A percentile compares a stretch with the other conserved stretches of the same genome.
These are phyloP conservation scores for Protobothrops flavoviridis DNA, from an alignment of 2,113 vertebrate genomes.

Conservation along the genomic window DNA sequence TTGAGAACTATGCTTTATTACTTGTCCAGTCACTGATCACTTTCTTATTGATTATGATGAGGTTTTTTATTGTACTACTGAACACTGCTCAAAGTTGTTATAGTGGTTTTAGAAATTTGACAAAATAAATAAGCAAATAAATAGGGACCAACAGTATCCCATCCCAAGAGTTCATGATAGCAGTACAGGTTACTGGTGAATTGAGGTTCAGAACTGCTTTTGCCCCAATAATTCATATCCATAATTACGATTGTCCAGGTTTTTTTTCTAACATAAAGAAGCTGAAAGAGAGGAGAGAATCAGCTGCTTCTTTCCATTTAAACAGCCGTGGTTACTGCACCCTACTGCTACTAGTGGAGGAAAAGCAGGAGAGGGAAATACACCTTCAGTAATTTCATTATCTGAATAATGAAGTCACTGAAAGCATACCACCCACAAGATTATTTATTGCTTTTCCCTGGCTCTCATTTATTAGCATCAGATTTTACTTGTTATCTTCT, in stretches of 20 bases:
- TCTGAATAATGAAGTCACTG: neutral
- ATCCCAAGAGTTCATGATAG: neutral
- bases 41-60: neutral
- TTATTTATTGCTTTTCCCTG: neutral
- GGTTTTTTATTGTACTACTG: neutral
- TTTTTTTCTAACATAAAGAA: neutral
- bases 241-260: neutral
- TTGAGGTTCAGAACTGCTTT: neutral
- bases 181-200: neutral
- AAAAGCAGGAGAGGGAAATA: neutral
- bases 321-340: neutral
- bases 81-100: neutral
- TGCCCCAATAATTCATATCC: neutral
- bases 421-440: neutral
- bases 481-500: neutral
- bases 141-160: neutral
- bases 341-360: neutral
- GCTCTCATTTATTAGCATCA: neutral
- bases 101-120: neutral
- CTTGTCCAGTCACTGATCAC: neutral
- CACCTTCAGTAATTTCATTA: neutral
- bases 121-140: neutral
- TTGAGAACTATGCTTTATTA: neutral
- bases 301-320: neutral
- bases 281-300: neutral